phyloP scores from a whole-genome alignment of 2,888 invertebrate genomes.

The Hartigia nigra region DNA sequence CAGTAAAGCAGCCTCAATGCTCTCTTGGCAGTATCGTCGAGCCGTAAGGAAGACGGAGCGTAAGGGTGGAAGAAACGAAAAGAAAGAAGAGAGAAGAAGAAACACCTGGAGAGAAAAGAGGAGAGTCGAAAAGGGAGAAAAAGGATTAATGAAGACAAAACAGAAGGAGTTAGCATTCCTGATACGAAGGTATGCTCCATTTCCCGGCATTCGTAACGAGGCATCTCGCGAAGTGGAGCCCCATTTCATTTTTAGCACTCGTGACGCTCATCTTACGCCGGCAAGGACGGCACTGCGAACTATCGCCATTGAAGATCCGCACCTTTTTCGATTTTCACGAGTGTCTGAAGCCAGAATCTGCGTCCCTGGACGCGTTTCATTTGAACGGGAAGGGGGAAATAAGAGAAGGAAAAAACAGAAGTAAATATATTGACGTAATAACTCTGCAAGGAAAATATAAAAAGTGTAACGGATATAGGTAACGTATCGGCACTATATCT shows the following conservation, averaged over 20 bases:
- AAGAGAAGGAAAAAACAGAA: not conserved
- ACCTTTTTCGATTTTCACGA: too few species aligned
- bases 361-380: not conserved
- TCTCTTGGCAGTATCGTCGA: not conserved
- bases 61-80: not conserved
- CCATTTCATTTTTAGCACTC: not conserved
- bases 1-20: not conserved
- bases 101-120: not conserved
- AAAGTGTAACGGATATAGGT: not conserved
- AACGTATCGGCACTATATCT: not conserved
- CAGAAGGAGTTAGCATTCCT: slow-evolving; percentile 15
- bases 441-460: not conserved
- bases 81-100: not conserved
- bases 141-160: not conserved
- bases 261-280: not conserved
- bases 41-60: not conserved
- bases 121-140: not conserved
- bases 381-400: not conserved
- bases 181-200: not conserved
- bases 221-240: not conserved
- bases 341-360: not conserved
- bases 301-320: too few species aligned
- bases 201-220: not conserved
- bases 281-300: too few species aligned
- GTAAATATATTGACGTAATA: not conserved